Conservation (phyloP, 2,888 invertebrate genomes). For the Itoplectis maculator region DNA sequence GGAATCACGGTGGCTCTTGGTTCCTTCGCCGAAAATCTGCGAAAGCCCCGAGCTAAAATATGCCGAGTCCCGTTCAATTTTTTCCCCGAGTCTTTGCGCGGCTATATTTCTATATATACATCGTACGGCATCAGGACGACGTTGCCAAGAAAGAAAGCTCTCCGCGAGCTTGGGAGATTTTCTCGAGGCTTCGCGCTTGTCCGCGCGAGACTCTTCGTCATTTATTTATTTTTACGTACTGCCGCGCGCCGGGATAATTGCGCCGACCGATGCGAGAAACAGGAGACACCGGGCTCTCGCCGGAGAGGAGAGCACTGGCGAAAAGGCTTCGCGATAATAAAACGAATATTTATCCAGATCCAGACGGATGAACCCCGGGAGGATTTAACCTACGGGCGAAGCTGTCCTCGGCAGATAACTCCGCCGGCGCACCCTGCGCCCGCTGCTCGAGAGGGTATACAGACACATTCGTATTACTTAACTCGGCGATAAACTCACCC, state of each 20-base stretch:
- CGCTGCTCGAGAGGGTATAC: conserved; percentile 68
- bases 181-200: conserved; percentile 52
- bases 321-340: conserved; percentile 66
- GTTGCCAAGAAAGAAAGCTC: conserved; percentile 62
- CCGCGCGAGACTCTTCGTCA: conserved; percentile 3
- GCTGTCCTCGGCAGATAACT: conserved; percentile 81
- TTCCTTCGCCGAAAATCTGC: conserved; percentile 2
- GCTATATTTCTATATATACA: neutral
- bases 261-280: neutral
- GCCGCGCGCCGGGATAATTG: conserved; percentile 21
- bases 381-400: conserved; percentile 75
- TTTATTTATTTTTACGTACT: conserved; percentile 15
- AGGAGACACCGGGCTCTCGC: neutral
- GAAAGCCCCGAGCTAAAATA: conserved; percentile 19
- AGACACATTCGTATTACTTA: conserved; percentile 86
- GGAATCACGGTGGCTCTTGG: conserved; percentile 66
- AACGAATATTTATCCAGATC: conserved; percentile 80
- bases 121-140: neutral
- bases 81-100: conserved; percentile 10
- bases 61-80: neutral
- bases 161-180: conserved; percentile 44
- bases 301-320: conserved; percentile 1
- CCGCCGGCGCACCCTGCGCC: conserved; percentile 73
- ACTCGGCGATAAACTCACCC: conserved; percentile 85
- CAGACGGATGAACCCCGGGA: conserved; percentile 76